Conservation (phyloP, 1,140 invertebrate genomes). For the Plutomurus gul region DNA sequence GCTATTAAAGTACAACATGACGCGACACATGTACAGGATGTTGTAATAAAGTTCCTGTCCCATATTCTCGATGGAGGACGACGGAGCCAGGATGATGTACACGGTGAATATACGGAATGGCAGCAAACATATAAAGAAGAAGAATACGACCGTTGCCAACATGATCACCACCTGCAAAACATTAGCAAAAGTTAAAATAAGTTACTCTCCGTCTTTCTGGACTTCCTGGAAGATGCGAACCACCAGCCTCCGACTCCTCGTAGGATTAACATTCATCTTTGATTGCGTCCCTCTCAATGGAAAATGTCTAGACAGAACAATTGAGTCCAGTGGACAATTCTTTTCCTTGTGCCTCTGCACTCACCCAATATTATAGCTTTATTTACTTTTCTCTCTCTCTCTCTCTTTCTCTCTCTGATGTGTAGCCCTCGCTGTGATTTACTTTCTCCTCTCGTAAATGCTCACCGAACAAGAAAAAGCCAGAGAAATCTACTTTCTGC, state of each 20-base stretch:
- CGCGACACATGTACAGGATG: constrained; percentile 80
- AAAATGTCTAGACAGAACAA: too few relatives aligned
- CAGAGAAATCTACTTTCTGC: neutral
- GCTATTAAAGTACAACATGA: constrained; percentile 87
- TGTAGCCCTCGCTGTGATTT: neutral
- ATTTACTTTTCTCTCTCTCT: neutral
- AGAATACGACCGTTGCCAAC: constrained; percentile 85
- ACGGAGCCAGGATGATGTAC: constrained; percentile 77
- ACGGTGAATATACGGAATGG: constrained; percentile 83
- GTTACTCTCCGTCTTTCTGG: neutral
- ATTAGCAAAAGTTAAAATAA: neutral
- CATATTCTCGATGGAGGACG: constrained; percentile 66
- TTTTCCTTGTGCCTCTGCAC: neutral
- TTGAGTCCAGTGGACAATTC: neutral
- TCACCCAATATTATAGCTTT: neutral
- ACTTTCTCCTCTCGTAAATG: neutral
- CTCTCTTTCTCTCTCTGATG: too few relatives aligned
- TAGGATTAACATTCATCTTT: neutral
- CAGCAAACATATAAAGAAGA: constrained; percentile 86
- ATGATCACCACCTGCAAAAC: constrained; percentile 73
- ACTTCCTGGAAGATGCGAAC: neutral
- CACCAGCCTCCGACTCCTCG: too few relatives aligned
- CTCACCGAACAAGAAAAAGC: neutral
- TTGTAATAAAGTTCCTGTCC: constrained; percentile 82
- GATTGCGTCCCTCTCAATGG: neutral